A percentile compares a stretch with the other conserved stretches of the same genome.
phyloP scores from a whole-genome alignment of 2,797 vertebrate species.

The Acropternis orthonyx region DNA sequence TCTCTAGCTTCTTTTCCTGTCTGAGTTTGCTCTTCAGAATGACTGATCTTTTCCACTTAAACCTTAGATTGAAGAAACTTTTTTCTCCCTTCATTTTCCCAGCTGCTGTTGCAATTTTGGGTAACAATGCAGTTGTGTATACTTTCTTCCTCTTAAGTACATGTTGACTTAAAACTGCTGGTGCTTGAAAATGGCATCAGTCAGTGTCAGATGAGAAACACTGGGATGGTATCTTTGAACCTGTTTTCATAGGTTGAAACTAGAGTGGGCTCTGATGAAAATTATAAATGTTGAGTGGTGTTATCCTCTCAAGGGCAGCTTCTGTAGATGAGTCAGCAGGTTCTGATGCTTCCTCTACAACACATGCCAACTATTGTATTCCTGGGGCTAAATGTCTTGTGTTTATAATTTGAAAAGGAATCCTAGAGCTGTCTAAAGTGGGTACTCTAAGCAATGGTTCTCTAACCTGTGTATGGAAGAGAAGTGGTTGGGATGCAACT shows the following conservation, averaged over 20 bases:
- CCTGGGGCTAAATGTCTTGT: not conserved
- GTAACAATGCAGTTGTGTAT: not conserved
- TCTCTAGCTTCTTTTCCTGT: not conserved
- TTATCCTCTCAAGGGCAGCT: not conserved
- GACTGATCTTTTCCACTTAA: not conserved
- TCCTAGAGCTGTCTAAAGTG: not conserved
- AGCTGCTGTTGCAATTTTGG: not conserved
- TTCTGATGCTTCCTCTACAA: not conserved
- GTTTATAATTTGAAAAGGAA: not conserved
- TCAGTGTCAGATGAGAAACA: not conserved
- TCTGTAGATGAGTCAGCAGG: not conserved
- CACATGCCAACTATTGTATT: not conserved
- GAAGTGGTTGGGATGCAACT: not conserved
- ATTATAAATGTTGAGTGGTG: not conserved
- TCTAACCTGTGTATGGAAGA: not conserved
- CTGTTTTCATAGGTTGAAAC: not conserved
- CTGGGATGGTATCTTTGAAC: not conserved
- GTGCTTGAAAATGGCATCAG: not conserved
- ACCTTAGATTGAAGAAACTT: not conserved
- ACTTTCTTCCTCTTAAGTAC: not conserved
- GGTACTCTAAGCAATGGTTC: not conserved
- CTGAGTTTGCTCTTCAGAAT: not conserved
- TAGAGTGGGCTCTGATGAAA: not conserved
- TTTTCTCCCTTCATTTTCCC: not conserved
- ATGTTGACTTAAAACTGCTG: not conserved